Base-by-base conservation (phyloP, 2,113 vertebrate genomes). In the Heteronetta atricapilla region DNA sequence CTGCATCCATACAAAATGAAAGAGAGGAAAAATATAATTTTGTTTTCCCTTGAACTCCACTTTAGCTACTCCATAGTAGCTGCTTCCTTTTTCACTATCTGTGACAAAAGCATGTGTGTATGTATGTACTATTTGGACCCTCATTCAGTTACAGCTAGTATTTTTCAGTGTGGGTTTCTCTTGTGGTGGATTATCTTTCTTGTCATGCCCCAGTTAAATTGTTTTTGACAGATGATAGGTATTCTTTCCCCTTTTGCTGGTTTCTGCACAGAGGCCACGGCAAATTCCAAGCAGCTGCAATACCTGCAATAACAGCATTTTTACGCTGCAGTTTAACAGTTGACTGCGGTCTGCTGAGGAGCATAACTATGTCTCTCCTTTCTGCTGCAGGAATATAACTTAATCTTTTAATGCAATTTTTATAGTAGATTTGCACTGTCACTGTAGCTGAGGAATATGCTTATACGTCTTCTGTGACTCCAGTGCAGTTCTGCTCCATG, bases 301-400 rank as follows among this genome's bases (percentile, higher is more conserved):
- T 83, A 46, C 38, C n/a, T 77, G 38, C 2, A 1, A 12, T 70
- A 46, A 8, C 33, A 44, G 34, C 0, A 0, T 0, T 53, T 72
- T 53, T 72, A 40, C 38, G 34, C 50, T 62, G 26, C 20, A 18
- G 1, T 19, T 8, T 22, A 26, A 29, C 15, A 13, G 13, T 5
- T 64, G 62, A 8, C 23, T 10, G 22, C 42, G 21, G 22, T 48
- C 76, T 87, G 25, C 34, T 62, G 60, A 72, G 44, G 18, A 38
- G 17, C 31, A 1, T 16, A n/a, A 78, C 31, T 52, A 19, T 78
- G 90, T 82, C n/a, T 64, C 21, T 68, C 42, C 33, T 79, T 87
- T 59, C 53, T 89, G n/a, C 52, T 85, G 62, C 2, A 1, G 56
- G 28, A 87, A 16, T 40, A 33, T 74, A 81, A 50, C 9, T 46